Evolutionary conservation across 2,888 invertebrate species (phyloP), one percentile per base, ranked within the genome.

Genomic region (Andrena haemorrhoa): DNA sequence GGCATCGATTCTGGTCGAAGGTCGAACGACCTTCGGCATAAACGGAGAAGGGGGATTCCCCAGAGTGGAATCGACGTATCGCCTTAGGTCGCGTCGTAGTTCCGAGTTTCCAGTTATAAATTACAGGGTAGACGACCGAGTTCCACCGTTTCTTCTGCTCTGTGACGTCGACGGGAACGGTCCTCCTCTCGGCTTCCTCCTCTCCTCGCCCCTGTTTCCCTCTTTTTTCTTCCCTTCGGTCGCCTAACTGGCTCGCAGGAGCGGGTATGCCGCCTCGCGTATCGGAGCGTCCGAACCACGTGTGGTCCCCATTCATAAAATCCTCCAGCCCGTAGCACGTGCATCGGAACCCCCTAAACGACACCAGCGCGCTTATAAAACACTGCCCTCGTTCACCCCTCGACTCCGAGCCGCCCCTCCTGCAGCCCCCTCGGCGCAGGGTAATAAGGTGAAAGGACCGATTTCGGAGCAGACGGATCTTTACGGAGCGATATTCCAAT

Each of bases 61-160:
- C 82, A 51, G 89, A 88, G 83, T 83, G 82, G 85, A 86, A 89
- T 89, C 89, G 88, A 88, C 88, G 83, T 89, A 87, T 89, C 89
- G 89, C 88, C 89, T 89, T 88, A 89, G 88, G 88, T 87, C 88
- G 89, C 82, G 88, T 79, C 83, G 88, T 79, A 88, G 88, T 88
- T 89, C 89, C 88, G 83, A 89, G 89, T 89, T 89, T 88, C 85
- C 86, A 88, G 89, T 89, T 89, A 89, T 89, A 89, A 89, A 89
- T 89, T 89, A 88, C 88, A 82, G 83, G 89, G 89, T 87, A 87
- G 89, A 88, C 89, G 88, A 89, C 88, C 89, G 88, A 88, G 88
- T 89, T 88, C 89, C 82, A 79, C 63, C 87, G 83, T 81, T 81
- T 82, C 82, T 86, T 83, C 79, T 78, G 65, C 65, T 26, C 7